These are phyloP conservation scores for Sitta carolinensis DNA, from an alignment of 2,797 vertebrate species.

Conservation along the genomic window DNA sequence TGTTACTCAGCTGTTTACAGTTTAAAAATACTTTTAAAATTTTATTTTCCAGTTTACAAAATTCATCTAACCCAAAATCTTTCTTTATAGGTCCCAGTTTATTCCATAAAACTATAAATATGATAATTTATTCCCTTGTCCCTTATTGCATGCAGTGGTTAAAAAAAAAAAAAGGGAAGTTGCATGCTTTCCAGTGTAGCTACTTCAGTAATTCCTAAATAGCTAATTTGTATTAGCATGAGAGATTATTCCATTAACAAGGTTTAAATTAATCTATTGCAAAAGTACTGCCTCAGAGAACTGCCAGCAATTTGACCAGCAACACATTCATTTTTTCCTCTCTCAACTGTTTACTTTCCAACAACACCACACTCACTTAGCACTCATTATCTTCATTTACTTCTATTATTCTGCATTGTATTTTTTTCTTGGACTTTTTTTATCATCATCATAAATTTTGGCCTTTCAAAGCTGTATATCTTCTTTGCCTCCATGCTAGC, in stretches of 20 bases:
- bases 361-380: not conserved
- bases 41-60: not conserved
- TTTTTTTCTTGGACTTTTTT: not conserved
- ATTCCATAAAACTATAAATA: not conserved
- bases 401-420: not conserved
- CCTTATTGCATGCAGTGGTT: not conserved
- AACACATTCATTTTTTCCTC: conserved; percentile 33
- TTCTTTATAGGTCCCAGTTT: not conserved
- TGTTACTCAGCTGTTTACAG: not conserved
- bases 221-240: conserved; percentile 5
- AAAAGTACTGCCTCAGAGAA: conserved; percentile 12
- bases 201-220: not conserved
- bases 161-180: not conserved
- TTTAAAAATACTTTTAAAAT: not conserved
- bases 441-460: not conserved
- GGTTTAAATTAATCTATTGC: conserved; percentile 43
- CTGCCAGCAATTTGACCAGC: conserved; percentile 37
- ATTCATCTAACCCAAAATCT: not conserved
- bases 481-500: not conserved
- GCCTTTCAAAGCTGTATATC: not conserved
- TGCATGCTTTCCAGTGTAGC: not conserved
- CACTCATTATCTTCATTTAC: conserved; percentile 37
- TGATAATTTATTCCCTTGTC: not conserved
- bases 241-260: conserved; percentile 42
- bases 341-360: conserved; percentile 35